These are phyloP conservation scores for Arrhopalites spinosus DNA, from an alignment of 2,888 invertebrate genomes.

Conservation along the genomic window DNA sequence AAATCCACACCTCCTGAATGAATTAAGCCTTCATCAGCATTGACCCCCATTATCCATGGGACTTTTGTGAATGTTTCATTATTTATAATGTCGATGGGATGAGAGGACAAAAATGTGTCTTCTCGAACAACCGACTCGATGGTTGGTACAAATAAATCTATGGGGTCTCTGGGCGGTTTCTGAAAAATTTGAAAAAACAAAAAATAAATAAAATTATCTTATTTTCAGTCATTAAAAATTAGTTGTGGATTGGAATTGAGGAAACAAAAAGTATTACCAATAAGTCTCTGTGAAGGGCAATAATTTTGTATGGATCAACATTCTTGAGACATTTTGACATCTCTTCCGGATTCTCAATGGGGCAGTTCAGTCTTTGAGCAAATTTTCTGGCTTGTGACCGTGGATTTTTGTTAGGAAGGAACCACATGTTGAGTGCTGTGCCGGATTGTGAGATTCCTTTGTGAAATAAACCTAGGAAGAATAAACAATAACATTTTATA, in stretches of 20 bases:
- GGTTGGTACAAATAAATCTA: slow-evolving; percentile 44
- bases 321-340: slow-evolving; percentile 43
- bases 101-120: slow-evolving; percentile 39
- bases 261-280: no score
- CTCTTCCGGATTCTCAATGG: slow-evolving; percentile 25
- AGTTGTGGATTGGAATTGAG: neutral
- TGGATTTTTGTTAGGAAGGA: slow-evolving; percentile 24
- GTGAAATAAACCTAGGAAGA: neutral
- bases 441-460: neutral
- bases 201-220: neutral
- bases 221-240: neutral
- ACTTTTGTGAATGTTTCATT: slow-evolving; percentile 40
- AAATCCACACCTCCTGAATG: no score
- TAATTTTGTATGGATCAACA: slow-evolving; percentile 17
- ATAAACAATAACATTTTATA: neutral
- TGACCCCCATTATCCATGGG: slow-evolving; percentile 48
- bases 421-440: slow-evolving; percentile 44
- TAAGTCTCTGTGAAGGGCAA: slow-evolving; percentile 39
- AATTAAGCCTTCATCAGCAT: slow-evolving; percentile 46
- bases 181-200: neutral
- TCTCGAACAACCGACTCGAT: slow-evolving; percentile 41
- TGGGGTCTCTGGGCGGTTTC: slow-evolving; percentile 21
- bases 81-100: slow-evolving; percentile 39
- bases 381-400: slow-evolving; percentile 39
- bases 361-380: slow-evolving; percentile 45